Base-by-base conservation (phyloP, 2,113 vertebrate species). In the Rhodinocichla rosea region DNA sequence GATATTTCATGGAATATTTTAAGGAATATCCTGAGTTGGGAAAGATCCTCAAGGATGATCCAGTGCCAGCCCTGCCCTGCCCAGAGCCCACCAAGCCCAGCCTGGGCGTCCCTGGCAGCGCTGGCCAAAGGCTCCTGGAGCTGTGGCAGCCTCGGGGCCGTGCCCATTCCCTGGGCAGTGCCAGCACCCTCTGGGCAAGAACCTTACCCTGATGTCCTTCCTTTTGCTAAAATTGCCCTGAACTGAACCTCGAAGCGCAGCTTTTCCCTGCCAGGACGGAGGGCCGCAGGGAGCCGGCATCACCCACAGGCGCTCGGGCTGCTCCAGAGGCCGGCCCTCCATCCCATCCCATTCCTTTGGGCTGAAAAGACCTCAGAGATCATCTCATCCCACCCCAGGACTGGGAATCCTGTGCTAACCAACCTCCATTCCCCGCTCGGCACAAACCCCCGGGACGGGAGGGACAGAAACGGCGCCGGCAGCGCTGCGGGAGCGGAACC, bases 31-130 rank as follows among this genome's bases (percentile, higher is more conserved):
- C 42, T 9, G 35, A 49, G 26, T 0, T 3, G 11, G 24, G 28
- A 79, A 4, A 7, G 9, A 30, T 1, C n/a, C 55, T 3, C 49
- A 35, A 1, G 30, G 24, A 40, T 55, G 0, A 7, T 0, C 32
- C 24, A 67, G 23, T 13, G 0, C 32, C 4, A 50, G 0, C 15
- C 26, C 17, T 10, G 18, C 27, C 33, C 65, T 20, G 65, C 24
- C 44, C 64, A 47, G 16, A 4, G 0, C 24, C 17, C 65, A 14
- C 0, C 16, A 35, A 35, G 5, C 33, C 17, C 65, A 47, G 2
- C 65, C 44, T 35, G 65, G 9, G 16, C 33, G 49, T 11, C 19
- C 69, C 81, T 73, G 68, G 68, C 37, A 76, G 60, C 22, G 21
- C 10, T 63, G 81, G 0, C 57, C 81, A 45, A 73, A 64, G 5